Evolutionary conservation across 2,113 vertebrate species (phyloP), one percentile per base, ranked within the genome.

Genomic region (Trematocara zebra): DNA sequence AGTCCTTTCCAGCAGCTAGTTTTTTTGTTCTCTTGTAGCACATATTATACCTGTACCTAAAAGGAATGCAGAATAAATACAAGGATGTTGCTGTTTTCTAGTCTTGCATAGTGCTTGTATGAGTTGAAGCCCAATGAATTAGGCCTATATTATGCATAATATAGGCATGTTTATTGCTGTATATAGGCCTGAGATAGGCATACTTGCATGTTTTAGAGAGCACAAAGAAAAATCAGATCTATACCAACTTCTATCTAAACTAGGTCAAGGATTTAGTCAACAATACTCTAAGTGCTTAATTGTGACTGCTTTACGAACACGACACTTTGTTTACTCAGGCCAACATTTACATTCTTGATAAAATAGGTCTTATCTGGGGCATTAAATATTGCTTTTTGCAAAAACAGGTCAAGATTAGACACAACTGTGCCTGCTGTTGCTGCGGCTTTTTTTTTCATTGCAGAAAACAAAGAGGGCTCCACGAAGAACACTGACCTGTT

Each of bases 371-470:
- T 88, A 85, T 92, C 42, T 90, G 26, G 81, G 78, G 12, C 47
- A 78, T 56, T 82, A 54, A 82, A 88, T 69, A 7, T 54, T 84
- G 52, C 10, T 64, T 64, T 53, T 37, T 37, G 11, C 15, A 10
- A 61, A 88, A 86, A 83, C 23, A 72, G 86, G 79, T 92, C 88
- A 89, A 80, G 57, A 81, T 85, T 87, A 80, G 20, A 64, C 31
- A 57, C 10, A 20, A 37, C 20, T 81, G 72, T 76, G 72, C 49
- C 72, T 49, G 14, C 78, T 17, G 17, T 74, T 81, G 67, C 80
- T 76, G 54, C 6, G 17, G 17, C 15, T 28, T 51, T 49, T 44
- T 47, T 67, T 37, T 44, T 74, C 8, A 61, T 42, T 40, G 67
- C 15, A 33, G 31, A 52, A 44, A 56, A 80, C 23, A 84, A 26